Percentiles rank a stretch among this genome's conserved stretches.
Conservation (phyloP, 2,113 vertebrate species). For the Galbula dea region DNA sequence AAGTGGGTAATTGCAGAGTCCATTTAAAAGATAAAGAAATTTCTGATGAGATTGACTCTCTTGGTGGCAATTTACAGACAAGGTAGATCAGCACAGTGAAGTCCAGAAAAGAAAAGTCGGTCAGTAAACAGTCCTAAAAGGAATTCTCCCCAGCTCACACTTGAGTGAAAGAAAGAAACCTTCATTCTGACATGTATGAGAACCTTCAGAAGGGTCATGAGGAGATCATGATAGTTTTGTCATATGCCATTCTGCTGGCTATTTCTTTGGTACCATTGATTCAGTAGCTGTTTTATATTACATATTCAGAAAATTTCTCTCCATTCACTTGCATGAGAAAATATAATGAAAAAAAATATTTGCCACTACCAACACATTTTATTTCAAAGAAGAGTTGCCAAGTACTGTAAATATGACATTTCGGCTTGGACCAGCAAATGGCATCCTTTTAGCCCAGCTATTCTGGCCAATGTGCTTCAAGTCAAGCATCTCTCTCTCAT, state of each 20-base stretch:
- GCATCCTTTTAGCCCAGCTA: background rate
- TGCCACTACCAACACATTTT: background rate
- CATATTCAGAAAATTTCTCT: background rate
- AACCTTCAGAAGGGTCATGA: background rate
- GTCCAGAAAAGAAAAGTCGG: background rate
- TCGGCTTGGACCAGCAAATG: background rate
- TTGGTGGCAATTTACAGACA: slow-evolving; percentile 12
- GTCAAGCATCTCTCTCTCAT: background rate
- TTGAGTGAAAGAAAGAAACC: background rate
- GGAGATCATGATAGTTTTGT: background rate
- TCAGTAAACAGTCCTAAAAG: background rate
- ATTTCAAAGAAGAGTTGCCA: background rate
- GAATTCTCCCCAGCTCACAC: background rate
- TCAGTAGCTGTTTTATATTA: background rate
- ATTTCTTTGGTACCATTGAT: background rate
- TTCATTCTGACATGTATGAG: background rate
- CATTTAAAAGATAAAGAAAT: slow-evolving; percentile 2
- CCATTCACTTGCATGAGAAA: background rate
- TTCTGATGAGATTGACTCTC: background rate
- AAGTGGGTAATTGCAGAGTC: background rate
- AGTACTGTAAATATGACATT: background rate
- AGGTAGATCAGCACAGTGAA: background rate
- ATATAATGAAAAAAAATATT: background rate
- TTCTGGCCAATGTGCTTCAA: background rate
- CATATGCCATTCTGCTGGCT: background rate